Evolutionary conservation across 2,797 vertebrate genomes (phyloP).

Genomic region (Pseudochromis fuscus): DNA sequence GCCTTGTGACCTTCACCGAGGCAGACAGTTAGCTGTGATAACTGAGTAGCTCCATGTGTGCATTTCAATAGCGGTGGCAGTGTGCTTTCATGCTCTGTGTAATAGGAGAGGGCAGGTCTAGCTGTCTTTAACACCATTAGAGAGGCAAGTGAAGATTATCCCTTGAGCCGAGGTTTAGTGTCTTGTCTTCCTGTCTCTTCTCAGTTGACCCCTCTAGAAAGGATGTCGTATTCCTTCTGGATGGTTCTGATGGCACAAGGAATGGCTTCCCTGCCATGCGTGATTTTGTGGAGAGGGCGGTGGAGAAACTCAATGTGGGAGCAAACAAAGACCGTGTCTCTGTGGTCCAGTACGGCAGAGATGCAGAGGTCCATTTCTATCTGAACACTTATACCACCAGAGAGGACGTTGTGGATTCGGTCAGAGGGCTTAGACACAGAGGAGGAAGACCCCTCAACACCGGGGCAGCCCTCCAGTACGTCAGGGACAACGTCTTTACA

Average conservation of each 20-base stretch:
- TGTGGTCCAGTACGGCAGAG: constrained; percentile 70
- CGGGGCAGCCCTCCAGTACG: constrained; percentile 63
- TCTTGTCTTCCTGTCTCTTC: constrained; percentile 11
- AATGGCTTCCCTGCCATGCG: constrained; percentile 84
- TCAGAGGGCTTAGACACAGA: constrained; percentile 61
- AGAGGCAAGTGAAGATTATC: neutral
- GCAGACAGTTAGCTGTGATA: neutral
- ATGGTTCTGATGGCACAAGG: constrained; percentile 86
- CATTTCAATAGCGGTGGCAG: too few relatives aligned
- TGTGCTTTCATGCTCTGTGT: too few relatives aligned
- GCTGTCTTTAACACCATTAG: neutral
- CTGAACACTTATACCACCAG: constrained; percentile 56
- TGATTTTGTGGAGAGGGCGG: constrained; percentile 85
- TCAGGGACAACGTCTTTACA: constrained; percentile 81
- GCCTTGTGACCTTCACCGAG: neutral
- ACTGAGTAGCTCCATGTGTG: neutral
- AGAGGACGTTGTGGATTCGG: constrained; percentile 37
- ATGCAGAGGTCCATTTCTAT: constrained; percentile 60
- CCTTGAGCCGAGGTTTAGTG: neutral
- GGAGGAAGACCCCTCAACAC: constrained; percentile 69
- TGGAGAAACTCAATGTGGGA: constrained; percentile 79
- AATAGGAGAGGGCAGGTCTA: too few relatives aligned
- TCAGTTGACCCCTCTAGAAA: constrained; percentile 69
- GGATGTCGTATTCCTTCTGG: constrained; percentile 89
- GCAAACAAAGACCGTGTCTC: constrained; percentile 78